phyloP scores from a whole-genome alignment of 2,797 vertebrate species.

The Cuculus canorus region DNA sequence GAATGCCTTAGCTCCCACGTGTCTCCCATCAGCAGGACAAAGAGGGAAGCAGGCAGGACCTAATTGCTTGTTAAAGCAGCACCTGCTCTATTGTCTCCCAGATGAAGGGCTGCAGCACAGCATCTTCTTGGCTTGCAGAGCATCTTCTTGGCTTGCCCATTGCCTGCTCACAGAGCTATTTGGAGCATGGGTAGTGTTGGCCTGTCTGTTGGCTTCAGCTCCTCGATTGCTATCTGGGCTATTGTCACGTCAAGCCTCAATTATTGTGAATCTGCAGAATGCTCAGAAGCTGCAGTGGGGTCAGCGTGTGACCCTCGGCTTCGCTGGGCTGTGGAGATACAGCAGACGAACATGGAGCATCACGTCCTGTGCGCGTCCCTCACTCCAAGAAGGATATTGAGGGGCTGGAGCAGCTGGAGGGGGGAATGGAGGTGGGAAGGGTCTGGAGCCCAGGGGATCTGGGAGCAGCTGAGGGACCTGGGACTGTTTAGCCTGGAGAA shows the following conservation, averaged over 20 bases:
- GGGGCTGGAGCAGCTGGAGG: too few species aligned
- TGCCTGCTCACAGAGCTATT: background rate
- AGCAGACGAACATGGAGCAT: background rate
- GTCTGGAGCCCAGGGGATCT: too few species aligned
- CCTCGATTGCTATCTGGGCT: background rate
- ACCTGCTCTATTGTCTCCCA: background rate
- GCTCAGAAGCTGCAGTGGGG: background rate
- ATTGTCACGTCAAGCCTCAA: background rate
- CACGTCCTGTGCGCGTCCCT: too few species aligned
- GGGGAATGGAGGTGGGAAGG: too few species aligned
- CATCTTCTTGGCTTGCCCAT: background rate
- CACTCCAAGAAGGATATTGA: too few species aligned
- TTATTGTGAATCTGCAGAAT: background rate
- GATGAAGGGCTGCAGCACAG: rapidly evolving
- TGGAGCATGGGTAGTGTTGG: background rate
- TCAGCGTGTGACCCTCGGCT: rapidly evolving
- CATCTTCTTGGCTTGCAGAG: background rate
- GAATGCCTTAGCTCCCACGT: background rate
- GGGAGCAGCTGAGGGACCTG: too few species aligned
- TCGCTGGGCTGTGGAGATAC: background rate
- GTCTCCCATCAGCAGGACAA: background rate
- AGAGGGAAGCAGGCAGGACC: background rate
- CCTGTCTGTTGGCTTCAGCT: background rate
- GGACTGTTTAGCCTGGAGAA: too few species aligned
- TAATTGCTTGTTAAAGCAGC: background rate